Evolutionary conservation across 35 echinoderm and acorn worm genomes (phyloP).

Genomic region (Hemicentrotus pulcherrimus): DNA sequence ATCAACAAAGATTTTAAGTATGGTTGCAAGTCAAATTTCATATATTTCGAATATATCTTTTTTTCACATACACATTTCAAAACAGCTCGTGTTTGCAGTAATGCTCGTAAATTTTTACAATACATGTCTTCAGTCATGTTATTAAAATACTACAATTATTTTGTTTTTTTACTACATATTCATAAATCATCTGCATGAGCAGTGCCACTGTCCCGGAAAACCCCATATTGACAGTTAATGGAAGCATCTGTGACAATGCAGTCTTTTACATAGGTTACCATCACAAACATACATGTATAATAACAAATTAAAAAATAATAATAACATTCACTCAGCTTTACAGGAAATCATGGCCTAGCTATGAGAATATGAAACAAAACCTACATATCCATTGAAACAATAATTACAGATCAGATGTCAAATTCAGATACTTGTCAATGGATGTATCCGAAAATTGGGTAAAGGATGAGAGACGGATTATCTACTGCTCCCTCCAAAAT

Average conservation of each 20-base stretch:
- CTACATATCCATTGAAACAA: too few relatives aligned
- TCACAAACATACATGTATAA: background rate
- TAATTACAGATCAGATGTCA: background rate
- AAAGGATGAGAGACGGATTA: background rate
- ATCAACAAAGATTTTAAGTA: background rate
- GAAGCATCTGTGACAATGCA: background rate
- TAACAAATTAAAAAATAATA: background rate
- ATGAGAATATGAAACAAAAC: too few relatives aligned
- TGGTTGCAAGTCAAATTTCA: background rate
- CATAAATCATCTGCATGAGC: background rate
- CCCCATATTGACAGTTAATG: background rate
- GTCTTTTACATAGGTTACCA: background rate
- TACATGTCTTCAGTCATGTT: background rate
- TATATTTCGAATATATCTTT: background rate
- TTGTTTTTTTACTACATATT: background rate
- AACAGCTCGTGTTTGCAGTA: background rate
- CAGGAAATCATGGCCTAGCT: too few relatives aligned
- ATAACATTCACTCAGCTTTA: background rate
- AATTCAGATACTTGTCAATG: too few relatives aligned
- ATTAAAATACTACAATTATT: background rate
- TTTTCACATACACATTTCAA: background rate
- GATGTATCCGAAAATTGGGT: background rate
- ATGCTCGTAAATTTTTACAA: background rate
- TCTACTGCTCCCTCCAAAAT: background rate
- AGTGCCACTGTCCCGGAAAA: background rate